Evolutionary conservation across 2,797 vertebrate genomes (phyloP), one percentile per base, ranked within the genome.

Genomic region (Channa striata): DNA sequence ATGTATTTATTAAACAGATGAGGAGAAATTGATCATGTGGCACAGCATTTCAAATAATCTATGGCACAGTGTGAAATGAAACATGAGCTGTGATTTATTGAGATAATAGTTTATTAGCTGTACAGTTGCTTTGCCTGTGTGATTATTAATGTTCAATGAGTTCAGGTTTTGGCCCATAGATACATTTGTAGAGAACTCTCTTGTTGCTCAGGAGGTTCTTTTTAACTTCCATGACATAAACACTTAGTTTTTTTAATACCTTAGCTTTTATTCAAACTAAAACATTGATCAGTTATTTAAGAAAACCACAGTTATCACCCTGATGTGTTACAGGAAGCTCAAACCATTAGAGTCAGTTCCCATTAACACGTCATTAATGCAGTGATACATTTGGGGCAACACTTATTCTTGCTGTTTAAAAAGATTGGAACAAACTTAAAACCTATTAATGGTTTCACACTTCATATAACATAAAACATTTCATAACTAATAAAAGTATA

Each of bases 191-290:
- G 5, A 8, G 7, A 57, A 20, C 30, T 30, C 1, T n/a, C 40
- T 59, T 11, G 10, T 53, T 6, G 36, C 6, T 23, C 2, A 23
- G 25, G 65, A 68, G 48, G 36, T 63, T 40, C 1, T 10, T 9
- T 21, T 51, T 44, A 39, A 13, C 80, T 69, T 74, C 67, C 40
- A 57, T 66, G n/a, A 57, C 14, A 44, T 39, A 11, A 58, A 20
- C 17, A 52, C 61, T 81, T 86, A 66, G 54, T 65, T 82, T 82
- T 77, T 65, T 8, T 33, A 8, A 20, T 0, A 1, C 2, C 0
- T 23, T 4, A 46, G 9, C 2, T 21, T 17, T 44, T 4, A 23
- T 1, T 59, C n/a, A 62, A 40, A 13, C 20, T 2, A 54, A 53
- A 14, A 65, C 20, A 1, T 25, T 53, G 1, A 9, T 21, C 8